Percentiles rank a stretch among this genome's conserved stretches.
phyloP scores from a whole-genome alignment of 2,888 invertebrate genomes.

The Drosophila histrio region DNA sequence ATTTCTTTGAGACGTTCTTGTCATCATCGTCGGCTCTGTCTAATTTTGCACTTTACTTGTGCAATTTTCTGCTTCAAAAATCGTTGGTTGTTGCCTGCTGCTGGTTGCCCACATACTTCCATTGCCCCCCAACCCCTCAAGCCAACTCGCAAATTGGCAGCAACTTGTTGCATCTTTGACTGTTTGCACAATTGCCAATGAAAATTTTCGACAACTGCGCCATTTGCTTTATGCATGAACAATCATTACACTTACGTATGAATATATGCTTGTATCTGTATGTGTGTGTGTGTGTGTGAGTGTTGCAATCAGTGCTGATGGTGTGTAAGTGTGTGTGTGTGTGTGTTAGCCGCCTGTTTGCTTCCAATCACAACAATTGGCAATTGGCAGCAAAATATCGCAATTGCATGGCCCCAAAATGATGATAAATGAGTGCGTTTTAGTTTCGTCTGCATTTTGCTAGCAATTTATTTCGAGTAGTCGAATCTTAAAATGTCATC shows the following conservation, averaged over 20 bases:
- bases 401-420: conserved; percentile 53
- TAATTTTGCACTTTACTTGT: conserved; percentile 67
- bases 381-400: conserved; percentile 60
- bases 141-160: conserved; percentile 44
- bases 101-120: not conserved
- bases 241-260: conserved; percentile 47
- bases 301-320: conserved; percentile 14
- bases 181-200: conserved; percentile 59
- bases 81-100: conserved; percentile 41
- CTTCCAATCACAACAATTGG: conserved; percentile 63
- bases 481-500: not conserved
- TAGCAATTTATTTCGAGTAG: conserved; percentile 31
- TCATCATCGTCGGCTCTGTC: conserved; percentile 26
- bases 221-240: conserved; percentile 62
- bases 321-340: not conserved
- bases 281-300: conserved; percentile 6
- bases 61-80: conserved; percentile 63
- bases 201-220: conserved; percentile 53
- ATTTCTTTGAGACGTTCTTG: conserved; percentile 48
- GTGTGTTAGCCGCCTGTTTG: conserved; percentile 38
- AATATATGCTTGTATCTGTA: conserved; percentile 1
- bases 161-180: conserved; percentile 51
- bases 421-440: conserved; percentile 62
- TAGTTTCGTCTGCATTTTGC: conserved; percentile 27
- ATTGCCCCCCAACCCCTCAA: not conserved